phyloP scores from a whole-genome alignment of 2,797 vertebrate genomes.

The Siniperca obscura region DNA sequence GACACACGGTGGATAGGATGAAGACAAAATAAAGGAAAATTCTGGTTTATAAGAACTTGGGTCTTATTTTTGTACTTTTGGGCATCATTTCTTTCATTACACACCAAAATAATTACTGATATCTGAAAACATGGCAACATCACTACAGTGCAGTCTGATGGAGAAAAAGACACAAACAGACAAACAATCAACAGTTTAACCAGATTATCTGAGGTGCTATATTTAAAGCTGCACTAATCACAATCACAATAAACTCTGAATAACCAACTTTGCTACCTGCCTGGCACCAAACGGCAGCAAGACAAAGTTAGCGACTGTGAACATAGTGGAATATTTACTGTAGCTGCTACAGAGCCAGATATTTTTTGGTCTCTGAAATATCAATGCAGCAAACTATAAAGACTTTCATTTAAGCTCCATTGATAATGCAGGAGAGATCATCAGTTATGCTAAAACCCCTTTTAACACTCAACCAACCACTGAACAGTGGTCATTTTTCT shows the following conservation, averaged over 20 bases:
- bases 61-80: neutral
- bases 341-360: no score
- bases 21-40: neutral
- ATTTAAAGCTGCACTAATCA: neutral
- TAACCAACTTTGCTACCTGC: neutral
- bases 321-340: no score
- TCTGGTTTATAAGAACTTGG: neutral
- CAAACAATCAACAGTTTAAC: neutral
- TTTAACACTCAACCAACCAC: slow-evolving; percentile 46
- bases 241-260: no score
- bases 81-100: neutral
- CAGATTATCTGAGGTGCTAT: neutral
- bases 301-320: neutral
- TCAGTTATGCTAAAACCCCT: slow-evolving; percentile 43
- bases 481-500: slow-evolving; percentile 45
- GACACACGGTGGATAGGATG: neutral
- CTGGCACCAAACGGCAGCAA: neutral
- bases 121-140: neutral
- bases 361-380: slow-evolving; percentile 21
- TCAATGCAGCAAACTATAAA: slow-evolving; percentile 4
- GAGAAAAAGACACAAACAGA: neutral
- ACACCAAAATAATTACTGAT: neutral
- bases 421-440: slow-evolving; percentile 34
- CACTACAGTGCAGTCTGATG: neutral
- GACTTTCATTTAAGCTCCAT: slow-evolving; percentile 16